phyloP scores from a whole-genome alignment of 2,113 vertebrate species.

The Xiphias gladius region DNA sequence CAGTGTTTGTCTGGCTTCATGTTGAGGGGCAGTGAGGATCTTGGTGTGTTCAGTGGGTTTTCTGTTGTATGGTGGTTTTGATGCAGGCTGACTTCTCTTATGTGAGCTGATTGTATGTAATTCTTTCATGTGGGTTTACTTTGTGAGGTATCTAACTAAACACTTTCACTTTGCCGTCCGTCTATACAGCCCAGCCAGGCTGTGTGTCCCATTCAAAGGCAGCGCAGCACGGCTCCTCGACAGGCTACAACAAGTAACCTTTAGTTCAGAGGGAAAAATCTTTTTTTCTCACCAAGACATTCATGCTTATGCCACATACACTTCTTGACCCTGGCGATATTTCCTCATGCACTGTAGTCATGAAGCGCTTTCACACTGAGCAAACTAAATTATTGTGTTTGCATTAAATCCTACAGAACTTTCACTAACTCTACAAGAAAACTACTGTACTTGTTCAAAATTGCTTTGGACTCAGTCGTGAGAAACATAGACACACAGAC shows the following conservation, averaged over 20 bases:
- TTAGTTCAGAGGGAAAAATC: constrained; percentile 54
- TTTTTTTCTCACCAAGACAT: constrained; percentile 54
- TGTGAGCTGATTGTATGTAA: constrained; percentile 23
- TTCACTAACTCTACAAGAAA: constrained; percentile 21
- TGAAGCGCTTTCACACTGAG: constrained; percentile 23
- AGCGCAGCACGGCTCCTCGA: constrained; percentile 54
- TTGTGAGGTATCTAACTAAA: constrained; percentile 53
- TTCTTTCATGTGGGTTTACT: constrained; percentile 60
- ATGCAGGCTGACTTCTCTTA: constrained; percentile 43
- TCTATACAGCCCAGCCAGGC: constrained; percentile 34
- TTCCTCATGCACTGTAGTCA: constrained; percentile 12
- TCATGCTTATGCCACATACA: constrained; percentile 27
- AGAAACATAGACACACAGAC: background rate
- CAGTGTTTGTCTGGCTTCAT: constrained; percentile 54
- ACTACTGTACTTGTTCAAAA: constrained; percentile 19
- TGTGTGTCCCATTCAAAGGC: constrained; percentile 53
- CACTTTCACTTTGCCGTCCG: constrained; percentile 40
- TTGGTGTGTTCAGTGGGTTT: constrained; percentile 17
- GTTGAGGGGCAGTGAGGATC: constrained; percentile 43
- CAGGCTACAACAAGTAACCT: constrained; percentile 65
- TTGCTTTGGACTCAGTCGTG: too few species aligned
- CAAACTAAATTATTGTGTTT: constrained; percentile 24
- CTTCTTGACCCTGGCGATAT: constrained; percentile 18
- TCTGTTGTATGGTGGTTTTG: constrained; percentile 27
- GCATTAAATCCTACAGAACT: constrained; percentile 30